Conservation (phyloP, 2,797 vertebrate species). For the Morelia viridis region DNA sequence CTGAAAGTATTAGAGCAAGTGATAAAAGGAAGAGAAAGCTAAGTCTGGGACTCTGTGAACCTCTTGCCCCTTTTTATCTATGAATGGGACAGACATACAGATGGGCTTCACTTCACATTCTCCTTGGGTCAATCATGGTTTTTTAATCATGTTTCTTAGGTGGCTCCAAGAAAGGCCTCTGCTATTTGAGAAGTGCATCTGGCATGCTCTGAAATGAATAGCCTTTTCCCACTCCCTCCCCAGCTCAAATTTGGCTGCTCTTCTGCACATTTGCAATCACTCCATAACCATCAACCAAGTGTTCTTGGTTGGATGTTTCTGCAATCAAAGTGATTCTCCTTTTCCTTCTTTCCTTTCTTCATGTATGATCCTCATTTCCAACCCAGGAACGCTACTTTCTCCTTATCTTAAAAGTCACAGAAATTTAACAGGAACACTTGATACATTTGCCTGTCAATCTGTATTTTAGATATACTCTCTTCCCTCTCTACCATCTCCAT, state of each 20-base stretch:
- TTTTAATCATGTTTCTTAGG: too few relatives aligned
- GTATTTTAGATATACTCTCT: neutral
- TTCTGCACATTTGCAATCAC: neutral
- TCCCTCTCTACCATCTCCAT: too few relatives aligned
- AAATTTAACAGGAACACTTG: neutral
- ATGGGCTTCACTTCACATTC: neutral
- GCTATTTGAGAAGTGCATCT: neutral
- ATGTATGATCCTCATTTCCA: neutral
- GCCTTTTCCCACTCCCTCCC: too few relatives aligned
- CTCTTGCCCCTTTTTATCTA: too few relatives aligned
- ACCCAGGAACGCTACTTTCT: neutral
- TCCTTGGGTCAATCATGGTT: neutral
- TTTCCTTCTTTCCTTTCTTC: neutral
- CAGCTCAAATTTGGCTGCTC: neutral
- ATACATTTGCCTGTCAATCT: neutral
- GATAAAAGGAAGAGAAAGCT: too few relatives aligned
- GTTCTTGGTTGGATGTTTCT: neutral
- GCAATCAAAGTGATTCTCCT: too few relatives aligned
- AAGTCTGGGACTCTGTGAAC: too few relatives aligned
- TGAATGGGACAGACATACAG: too few relatives aligned
- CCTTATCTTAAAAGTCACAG: neutral
- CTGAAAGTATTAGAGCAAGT: too few relatives aligned
- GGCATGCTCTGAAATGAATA: neutral
- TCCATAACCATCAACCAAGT: neutral
- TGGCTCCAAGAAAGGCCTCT: neutral